phyloP scores from a whole-genome alignment of 2,113 vertebrate genomes.

The Pleuronectes platessa region DNA sequence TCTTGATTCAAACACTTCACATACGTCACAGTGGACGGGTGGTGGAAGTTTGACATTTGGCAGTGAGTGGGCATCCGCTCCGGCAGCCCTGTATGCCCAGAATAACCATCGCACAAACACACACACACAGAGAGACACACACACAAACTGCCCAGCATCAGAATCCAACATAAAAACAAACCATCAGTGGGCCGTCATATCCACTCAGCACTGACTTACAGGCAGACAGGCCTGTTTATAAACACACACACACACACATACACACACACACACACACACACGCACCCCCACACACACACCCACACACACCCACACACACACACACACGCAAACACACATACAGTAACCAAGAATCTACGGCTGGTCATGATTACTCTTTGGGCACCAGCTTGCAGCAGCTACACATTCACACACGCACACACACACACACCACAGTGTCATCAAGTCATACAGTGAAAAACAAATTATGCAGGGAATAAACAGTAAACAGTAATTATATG shows the following conservation, averaged over 20 bases:
- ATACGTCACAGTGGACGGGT: slow-evolving; percentile 47
- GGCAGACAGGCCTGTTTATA: slow-evolving; percentile 76
- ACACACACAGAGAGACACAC: slow-evolving; percentile 7
- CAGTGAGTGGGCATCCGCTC: slow-evolving; percentile 70
- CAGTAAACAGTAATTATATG: slow-evolving; percentile 1
- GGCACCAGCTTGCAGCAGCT: slow-evolving; percentile 37
- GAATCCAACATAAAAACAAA: slow-evolving; percentile 78
- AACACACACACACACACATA: slow-evolving; percentile 64
- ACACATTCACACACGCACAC: slow-evolving; percentile 19
- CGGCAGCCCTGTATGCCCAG: slow-evolving; percentile 59
- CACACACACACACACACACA: slow-evolving; percentile 42
- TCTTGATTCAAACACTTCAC: slow-evolving; percentile 58
- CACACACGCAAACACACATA: background rate
- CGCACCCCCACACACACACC: slow-evolving; percentile 6
- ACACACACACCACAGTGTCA: slow-evolving; percentile 15
- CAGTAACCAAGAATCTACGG: slow-evolving; percentile 43
- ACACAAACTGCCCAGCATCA: slow-evolving; percentile 63
- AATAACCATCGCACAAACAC: slow-evolving; percentile 46
- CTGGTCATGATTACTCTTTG: slow-evolving; percentile 68
- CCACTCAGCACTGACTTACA: slow-evolving; percentile 73
- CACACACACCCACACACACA: slow-evolving; percentile 21
- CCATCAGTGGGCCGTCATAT: slow-evolving; percentile 77
- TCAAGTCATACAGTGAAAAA: slow-evolving; percentile 25
- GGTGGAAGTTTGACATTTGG: slow-evolving; percentile 75
- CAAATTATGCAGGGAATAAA: slow-evolving; percentile 14